These are phyloP conservation scores for Mythimna loreyi DNA, from an alignment of 2,888 invertebrate genomes.

Conservation along the genomic window DNA sequence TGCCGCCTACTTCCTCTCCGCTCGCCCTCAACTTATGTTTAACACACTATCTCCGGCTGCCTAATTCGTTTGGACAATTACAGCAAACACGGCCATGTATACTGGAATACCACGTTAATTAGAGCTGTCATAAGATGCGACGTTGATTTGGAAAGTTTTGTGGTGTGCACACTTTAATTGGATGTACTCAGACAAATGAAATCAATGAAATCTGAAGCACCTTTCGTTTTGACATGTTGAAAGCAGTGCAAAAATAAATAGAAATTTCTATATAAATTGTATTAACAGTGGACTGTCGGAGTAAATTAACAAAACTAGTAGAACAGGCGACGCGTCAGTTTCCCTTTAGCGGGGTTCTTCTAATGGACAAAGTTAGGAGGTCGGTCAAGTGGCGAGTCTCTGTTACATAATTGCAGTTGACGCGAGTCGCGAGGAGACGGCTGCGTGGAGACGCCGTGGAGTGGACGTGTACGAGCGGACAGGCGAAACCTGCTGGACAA, in stretches of 20 bases:
- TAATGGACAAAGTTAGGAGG: conserved; percentile 62
- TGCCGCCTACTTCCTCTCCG: conserved; percentile 53
- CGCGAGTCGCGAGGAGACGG: conserved; percentile 70
- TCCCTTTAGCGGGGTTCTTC: conserved; percentile 32
- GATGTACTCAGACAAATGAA: conserved; percentile 10
- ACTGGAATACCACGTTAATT: conserved; percentile 35
- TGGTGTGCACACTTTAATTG: conserved; percentile 13
- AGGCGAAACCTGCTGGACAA: conserved; percentile 80
- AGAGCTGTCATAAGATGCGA: conserved; percentile 18
- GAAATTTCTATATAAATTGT: conserved; percentile 20
- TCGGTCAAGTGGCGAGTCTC: conserved; percentile 65
- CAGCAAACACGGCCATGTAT: conserved; percentile 28
- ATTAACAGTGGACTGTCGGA: conserved; percentile 8
- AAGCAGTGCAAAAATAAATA: conserved; percentile 1
- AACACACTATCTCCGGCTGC: conserved; percentile 66
- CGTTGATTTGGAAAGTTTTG: conserved; percentile 50
- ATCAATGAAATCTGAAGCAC: background rate
- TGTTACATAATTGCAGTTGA: conserved; percentile 82
- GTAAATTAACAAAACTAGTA: conserved; percentile 31
- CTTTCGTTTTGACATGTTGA: background rate
- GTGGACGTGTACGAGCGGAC: conserved; percentile 52
- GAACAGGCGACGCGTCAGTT: conserved; percentile 23
- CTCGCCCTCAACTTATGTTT: conserved; percentile 63
- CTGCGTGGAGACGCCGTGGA: conserved; percentile 68
- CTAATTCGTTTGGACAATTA: conserved; percentile 62